Evolutionary conservation across 2,113 vertebrate species (phyloP).

Genomic region (Haemorhous mexicanus): DNA sequence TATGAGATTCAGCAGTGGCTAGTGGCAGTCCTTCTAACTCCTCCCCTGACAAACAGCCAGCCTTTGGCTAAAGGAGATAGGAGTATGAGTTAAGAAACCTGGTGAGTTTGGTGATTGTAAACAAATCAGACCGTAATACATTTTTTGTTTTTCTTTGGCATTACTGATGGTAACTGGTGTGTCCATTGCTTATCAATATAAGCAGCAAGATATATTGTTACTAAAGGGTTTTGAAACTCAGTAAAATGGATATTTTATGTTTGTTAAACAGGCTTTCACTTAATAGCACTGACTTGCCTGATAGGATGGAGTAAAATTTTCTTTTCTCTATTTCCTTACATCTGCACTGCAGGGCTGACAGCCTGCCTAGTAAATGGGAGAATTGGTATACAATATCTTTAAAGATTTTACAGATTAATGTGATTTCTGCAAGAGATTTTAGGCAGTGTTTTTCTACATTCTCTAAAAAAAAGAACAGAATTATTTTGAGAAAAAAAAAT

Average conservation of each 20-base stretch:
- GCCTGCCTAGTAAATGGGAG: not conserved
- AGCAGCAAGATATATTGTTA: not conserved
- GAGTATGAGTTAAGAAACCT: not conserved
- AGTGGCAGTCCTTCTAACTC: not conserved
- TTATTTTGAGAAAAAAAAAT: conserved; percentile 1
- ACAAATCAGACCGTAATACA: fast-evolving
- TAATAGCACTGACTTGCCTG: not conserved
- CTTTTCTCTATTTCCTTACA: not conserved
- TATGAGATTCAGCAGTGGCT: not conserved
- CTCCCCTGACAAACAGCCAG: not conserved
- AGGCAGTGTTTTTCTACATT: not conserved
- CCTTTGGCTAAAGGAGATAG: not conserved
- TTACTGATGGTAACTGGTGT: not conserved
- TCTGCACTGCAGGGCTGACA: not conserved
- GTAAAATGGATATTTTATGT: not conserved
- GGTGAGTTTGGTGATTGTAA: not conserved
- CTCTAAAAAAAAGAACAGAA: not conserved
- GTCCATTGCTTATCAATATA: not conserved
- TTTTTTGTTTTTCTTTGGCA: not conserved
- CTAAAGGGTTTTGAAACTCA: not conserved
- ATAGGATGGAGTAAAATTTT: not conserved
- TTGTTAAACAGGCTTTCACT: not conserved
- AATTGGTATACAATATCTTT: not conserved
- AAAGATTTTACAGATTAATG: not conserved
- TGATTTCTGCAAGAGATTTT: not conserved